Base-by-base conservation (phyloP, 2,888 invertebrate species). In the Brachypalpus laphriformis region DNA sequence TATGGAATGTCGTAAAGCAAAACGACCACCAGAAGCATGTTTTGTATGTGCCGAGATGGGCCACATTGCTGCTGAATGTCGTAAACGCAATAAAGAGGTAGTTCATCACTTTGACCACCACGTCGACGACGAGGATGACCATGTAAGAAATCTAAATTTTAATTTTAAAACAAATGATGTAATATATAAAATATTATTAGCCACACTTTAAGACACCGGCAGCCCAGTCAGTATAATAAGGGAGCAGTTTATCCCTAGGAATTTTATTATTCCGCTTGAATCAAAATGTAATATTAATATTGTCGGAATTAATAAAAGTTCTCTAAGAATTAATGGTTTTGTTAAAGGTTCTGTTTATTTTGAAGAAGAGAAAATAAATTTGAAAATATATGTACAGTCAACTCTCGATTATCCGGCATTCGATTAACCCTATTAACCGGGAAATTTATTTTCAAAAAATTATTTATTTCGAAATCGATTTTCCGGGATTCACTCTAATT, bases 271-370 rank as follows among this genome's bases (percentile, higher is more conserved):
- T 5, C 16, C 61, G 6, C 1, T 14, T 56, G 20, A 28, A 47
- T 14, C 20, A 28, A 57, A 11, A 25, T 57, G 40, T n/a, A n/a
- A n/a, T n/a, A n/a, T n/a, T 47, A 66, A 56, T 9, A 34, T 75
- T 16, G 11, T 75, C 1, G 66, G 75, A 3, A 75, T 75, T 4
- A 75, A 75, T 75, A 75, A 65, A 75, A 75, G 65, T 31, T 4
- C 16, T 14, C 22, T 54, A 11, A 25, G 25, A 57, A 45, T 57
- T 2, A 57, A 11, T 47, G 66, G 31, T 66, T 42, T 1, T n/a
- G 47, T 63, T 14, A 31, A 65, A 20, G 2, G 14, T 22, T 47
- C 18, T 45, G 28, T 45, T 49, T 20, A 20, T 22, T 65, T 65
- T 65, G 31, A 47, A 47, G 65, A 47, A 63, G 18, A 49, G 47